phyloP scores from a whole-genome alignment of 64 coral and sea anemone species.

The Stichodactyla helianthus region DNA sequence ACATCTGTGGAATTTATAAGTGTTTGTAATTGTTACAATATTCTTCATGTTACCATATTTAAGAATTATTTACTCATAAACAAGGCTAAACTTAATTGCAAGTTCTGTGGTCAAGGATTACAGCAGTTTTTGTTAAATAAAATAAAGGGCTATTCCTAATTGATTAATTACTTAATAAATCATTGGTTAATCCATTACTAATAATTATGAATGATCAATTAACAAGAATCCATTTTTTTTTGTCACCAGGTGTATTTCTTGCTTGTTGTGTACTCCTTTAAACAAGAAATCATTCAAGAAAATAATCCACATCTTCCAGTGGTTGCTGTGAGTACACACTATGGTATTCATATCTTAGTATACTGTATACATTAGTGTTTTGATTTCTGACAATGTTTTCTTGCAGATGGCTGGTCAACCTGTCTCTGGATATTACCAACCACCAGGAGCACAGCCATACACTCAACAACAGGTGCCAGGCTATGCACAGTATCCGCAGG shows the following conservation, averaged over 20 bases:
- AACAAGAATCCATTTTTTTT: neutral
- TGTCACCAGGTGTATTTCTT: neutral
- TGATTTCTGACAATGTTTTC: neutral
- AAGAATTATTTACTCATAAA: no score
- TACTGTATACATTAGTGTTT: neutral
- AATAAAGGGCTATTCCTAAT: no score
- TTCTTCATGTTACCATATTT: no score
- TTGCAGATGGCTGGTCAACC: neutral
- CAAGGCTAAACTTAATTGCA: no score
- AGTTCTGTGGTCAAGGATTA: no score
- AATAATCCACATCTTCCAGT: neutral
- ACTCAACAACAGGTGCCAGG: no score
- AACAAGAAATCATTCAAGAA: conserved; percentile 12
- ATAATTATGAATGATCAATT: neutral
- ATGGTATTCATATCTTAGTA: neutral
- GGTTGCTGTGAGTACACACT: neutral
- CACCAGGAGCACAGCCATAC: neutral
- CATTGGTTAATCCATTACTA: no score
- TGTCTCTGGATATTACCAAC: neutral
- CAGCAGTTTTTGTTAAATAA: no score
- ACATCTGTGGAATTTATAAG: no score
- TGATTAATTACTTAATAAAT: no score
- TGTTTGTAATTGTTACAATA: no score
- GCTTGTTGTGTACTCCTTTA: conserved; percentile 21
- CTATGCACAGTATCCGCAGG: neutral